phyloP scores from a whole-genome alignment of 2,888 invertebrate species.

The Celastrina argiolus region DNA sequence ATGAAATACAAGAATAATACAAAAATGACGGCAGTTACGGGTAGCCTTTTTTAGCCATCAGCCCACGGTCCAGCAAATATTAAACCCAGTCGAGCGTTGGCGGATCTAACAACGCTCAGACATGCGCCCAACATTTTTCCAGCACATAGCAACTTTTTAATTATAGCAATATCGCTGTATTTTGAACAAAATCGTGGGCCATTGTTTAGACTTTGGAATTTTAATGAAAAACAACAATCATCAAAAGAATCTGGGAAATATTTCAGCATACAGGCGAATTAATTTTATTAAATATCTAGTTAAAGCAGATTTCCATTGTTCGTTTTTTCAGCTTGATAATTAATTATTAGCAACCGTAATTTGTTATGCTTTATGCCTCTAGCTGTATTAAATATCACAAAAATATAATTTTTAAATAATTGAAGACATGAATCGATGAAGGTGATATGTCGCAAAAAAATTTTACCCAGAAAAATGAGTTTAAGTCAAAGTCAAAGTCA shows the following conservation, averaged over 20 bases:
- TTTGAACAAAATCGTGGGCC: background rate
- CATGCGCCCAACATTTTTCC: conserved; percentile 12
- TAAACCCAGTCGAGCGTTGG: conserved; percentile 19
- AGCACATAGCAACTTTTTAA: conserved; percentile 18
- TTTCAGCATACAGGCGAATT: background rate
- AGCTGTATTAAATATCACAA: no score
- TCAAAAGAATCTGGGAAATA: background rate
- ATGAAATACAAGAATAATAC: background rate
- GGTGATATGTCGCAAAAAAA: no score
- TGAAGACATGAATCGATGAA: no score
- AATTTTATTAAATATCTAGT: background rate
- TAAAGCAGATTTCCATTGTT: background rate
- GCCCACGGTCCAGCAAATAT: conserved; percentile 18
- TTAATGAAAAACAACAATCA: background rate
- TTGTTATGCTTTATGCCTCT: background rate
- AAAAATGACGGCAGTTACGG: conserved; percentile 10
- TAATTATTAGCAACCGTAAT: no score
- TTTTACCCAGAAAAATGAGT: no score
- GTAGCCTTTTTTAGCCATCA: conserved; percentile 17
- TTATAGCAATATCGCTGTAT: conserved; percentile 17
- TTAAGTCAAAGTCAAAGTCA: no score
- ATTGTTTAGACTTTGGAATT: conserved; percentile 9
- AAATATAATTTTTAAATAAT: no score
- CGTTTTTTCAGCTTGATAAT: background rate
- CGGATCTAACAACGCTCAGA: conserved; percentile 20